Base-by-base conservation (phyloP, 2,888 invertebrate genomes). In the Mythimna albipuncta region DNA sequence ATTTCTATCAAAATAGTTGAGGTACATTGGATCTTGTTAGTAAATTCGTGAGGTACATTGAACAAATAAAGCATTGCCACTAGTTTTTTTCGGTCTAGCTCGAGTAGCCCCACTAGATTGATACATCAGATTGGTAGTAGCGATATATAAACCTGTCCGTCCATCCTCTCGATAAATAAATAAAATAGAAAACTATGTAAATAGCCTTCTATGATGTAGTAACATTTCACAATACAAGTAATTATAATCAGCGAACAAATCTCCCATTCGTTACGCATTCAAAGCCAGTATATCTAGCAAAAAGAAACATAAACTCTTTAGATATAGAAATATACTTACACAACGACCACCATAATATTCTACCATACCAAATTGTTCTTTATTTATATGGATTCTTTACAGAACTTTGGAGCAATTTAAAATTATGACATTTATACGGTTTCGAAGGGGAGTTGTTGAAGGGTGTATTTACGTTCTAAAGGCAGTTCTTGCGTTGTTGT, bases 161-260 rank as follows among this genome's bases (percentile, higher is more conserved):
- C 47, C 1, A 35, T 9, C 58, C 2, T 47, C 47, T 47, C 16
- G 19, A 47, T 19, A n/a, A n/a, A 50, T 19, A 50, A 44, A 13
- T 44, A 44, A 44, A 44, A 19, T n/a, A 52, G 32, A 35, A 52
- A 35, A 54, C 7, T 52, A 16, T n/a, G 11, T 9, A 57, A 52
- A 44, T 13, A 19, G 13, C n/a, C 38, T 13, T 5, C n/a, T 7
- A 16, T 38, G 58, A 21, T 72, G 52, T 38, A 79, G 52, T 64
- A 73, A 72, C 21, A 58, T 26, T 19, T 11, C 64, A 26, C 69
- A 19, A 55, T 47, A 57, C 11, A 5, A 2, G 44, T n/a, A 61
- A 81, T 74, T 76, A 76, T 32, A 52, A 75, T 77, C 63, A 52
- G 38, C 19, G 50, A 69, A 57, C 52, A 52, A 76, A 75, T 81